Percentiles rank a stretch among this genome's conserved stretches.
These are phyloP conservation scores for Crotalus viridis DNA, from an alignment of 2,113 vertebrate genomes.

Conservation along the genomic window DNA sequence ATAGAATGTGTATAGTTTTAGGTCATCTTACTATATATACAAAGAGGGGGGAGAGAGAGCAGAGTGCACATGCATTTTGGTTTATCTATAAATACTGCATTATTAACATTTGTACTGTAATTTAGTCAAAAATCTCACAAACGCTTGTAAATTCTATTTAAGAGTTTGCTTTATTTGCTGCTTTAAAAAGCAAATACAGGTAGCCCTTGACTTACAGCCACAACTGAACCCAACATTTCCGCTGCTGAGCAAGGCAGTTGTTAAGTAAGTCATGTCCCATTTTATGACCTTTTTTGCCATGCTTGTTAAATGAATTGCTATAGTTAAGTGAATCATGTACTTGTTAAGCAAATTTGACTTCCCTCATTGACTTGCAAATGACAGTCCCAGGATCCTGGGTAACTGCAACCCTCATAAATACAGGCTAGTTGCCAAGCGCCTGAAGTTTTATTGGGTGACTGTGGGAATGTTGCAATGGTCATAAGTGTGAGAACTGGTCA, in stretches of 20 bases:
- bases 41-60: neutral
- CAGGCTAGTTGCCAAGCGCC: neutral
- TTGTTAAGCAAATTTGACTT: neutral
- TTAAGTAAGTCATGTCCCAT: neutral
- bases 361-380: neutral
- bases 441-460: neutral
- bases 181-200: neutral
- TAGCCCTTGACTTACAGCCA: neutral
- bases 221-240: neutral
- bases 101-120: neutral
- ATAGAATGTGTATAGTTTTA: neutral
- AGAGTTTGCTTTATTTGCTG: constrained; percentile 15
- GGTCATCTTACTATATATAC: constrained; percentile 21
- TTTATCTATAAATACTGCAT: neutral
- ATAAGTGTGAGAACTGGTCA: neutral
- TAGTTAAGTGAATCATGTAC: neutral
- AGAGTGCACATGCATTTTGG: neutral
- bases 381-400: neutral
- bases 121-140: neutral
- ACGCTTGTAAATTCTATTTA: constrained; percentile 6
- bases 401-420: neutral
- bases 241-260: neutral
- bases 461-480: neutral
- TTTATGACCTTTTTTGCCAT: neutral
- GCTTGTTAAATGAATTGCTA: neutral